Conservation (phyloP, 2,888 invertebrate genomes). For the Adineta ricciae region DNA sequence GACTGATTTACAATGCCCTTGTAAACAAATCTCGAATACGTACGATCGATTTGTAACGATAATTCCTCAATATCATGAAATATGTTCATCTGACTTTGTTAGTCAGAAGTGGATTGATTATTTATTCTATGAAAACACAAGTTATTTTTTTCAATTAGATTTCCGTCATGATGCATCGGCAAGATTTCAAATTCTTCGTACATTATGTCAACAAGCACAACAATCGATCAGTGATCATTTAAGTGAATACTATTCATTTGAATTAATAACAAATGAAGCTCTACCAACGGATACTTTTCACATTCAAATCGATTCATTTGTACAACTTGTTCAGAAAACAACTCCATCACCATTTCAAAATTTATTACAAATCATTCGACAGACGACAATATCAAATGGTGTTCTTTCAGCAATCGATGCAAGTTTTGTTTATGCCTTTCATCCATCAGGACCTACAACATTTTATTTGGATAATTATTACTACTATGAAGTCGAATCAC, state of each 20-base stretch:
- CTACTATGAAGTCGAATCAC: background rate
- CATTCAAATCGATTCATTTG: background rate
- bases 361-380: background rate
- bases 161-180: background rate
- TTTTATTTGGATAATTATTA: background rate
- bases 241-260: background rate
- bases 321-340: background rate
- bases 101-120: background rate
- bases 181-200: background rate
- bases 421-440: background rate
- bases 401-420: background rate
- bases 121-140: background rate
- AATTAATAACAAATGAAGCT: background rate
- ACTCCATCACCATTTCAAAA: background rate
- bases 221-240: background rate
- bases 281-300: background rate
- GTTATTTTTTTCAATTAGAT: background rate
- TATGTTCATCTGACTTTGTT: background rate
- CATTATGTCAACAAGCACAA: background rate
- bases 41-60: background rate
- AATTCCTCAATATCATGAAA: background rate
- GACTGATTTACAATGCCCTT: background rate
- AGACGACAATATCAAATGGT: background rate
- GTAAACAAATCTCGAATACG: background rate
- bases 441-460: background rate